Evolutionary conservation across 2,888 invertebrate species (phyloP), one percentile per base, ranked within the genome.

Genomic region (Oscheius sp.): DNA sequence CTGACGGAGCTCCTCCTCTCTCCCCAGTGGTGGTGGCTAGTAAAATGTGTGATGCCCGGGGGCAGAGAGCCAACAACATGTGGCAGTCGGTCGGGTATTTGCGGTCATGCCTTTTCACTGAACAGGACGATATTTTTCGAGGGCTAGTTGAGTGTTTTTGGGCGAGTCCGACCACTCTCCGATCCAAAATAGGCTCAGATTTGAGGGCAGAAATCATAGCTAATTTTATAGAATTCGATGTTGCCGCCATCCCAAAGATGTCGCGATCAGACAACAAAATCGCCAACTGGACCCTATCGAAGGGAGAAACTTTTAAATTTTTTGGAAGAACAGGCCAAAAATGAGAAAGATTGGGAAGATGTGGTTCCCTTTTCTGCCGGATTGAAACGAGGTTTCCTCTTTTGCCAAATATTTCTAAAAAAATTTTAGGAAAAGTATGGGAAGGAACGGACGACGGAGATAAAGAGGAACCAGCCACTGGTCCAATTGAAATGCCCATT

Each of bases 281-380:
- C 91, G 85, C 91, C 97, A 20, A 98, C 98, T 25, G 98, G 98
- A 48, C 96, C 96, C 17, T 90, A 96, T 83, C 79, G 85, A 73
- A 91, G 97, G 71, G 95, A 96, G 89, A 93, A 95, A 88, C 90
- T 96, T 65, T 93, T 96, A 86, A 94, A 95, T 87, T 95, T 94
- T 89, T 93, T 96, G 85, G 96, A 97, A 88, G 96, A 96, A 88
- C 94, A 96, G 88, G 97, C 97, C n/a, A 89, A 95, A 82, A 95
- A 95, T 89, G 95, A 97, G 69, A 96, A 96, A 58, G 98, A 99
- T 89, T 91, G 92, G 90, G 96, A 96, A 3, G 97, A 98, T 88
- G 90, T 92, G 71, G 95, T 96, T 88, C 96, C 96, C 10, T 98
- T 91, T 88, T 92, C 94, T 37, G 91, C 95, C 80, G 96, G 96